Base-by-base conservation (phyloP, 2,113 vertebrate genomes). In the Rhegmatorhina hoffmannsi region DNA sequence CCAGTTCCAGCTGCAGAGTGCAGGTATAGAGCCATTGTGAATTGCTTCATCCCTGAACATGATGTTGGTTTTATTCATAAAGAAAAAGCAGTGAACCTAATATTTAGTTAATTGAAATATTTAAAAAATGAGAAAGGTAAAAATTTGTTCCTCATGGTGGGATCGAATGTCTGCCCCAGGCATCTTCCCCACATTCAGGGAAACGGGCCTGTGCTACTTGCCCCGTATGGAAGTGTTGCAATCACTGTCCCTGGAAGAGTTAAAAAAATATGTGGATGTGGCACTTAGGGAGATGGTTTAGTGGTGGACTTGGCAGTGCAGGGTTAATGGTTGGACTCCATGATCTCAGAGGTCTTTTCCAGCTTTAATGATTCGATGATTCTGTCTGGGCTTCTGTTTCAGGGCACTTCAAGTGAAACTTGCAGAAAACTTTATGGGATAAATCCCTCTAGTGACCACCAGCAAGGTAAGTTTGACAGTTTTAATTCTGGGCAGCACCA, bases 1-100 rank as follows among this genome's bases (percentile, higher is more conserved):
- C 12, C 16, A 10, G 44, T 66, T 60, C 17, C 67, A 86, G 40
- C 16, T 84, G 38, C 38, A 34, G 43, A 70, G n/a, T 25, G 6
- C 33, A 7, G 6, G 5, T 13, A 13, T 40, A 8, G 3, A 80
- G 36, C 7, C 20, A 11, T 5, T 23, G 44, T 1, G 1, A 40
- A 11, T 5, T 25, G 10, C 9, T 49, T 44, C 62, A 60, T 60
- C 33, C 36, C 64, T 16, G 26, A 38, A 28, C 1, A 0, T 25
- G 34, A 33, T 13, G 13, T 62, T 78, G 47, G 36, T 55, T 11
- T 63, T 62, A 24, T 34, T 50, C 56, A 36, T 72, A 14, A 34
- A 67, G 10, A 53, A 74, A 53, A 76, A 90, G 1, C 11, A n/a
- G 18, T 16, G 56, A 76, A 11, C 5, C 8, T 52, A 17, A 25